phyloP scores from a whole-genome alignment of 2,113 vertebrate genomes.

The Pituophis catenifer region DNA sequence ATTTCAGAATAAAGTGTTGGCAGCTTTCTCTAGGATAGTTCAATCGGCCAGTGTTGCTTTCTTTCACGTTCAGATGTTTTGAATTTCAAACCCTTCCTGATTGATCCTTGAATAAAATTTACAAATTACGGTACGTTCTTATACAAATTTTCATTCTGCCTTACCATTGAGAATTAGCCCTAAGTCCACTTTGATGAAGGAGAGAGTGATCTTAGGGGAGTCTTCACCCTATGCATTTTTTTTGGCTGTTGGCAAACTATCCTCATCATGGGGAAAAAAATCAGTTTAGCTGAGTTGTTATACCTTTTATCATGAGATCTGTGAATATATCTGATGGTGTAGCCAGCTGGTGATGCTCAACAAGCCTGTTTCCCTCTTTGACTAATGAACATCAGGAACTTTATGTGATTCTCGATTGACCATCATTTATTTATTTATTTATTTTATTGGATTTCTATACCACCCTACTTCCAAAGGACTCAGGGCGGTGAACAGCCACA shows the following conservation, averaged over 20 bases:
- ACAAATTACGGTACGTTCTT: neutral
- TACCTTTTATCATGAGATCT: neutral
- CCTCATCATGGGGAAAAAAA: neutral
- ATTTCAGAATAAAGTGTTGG: neutral
- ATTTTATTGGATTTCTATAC: no score
- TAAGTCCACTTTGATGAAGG: neutral
- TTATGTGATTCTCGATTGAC: neutral
- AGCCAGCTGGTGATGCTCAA: neutral
- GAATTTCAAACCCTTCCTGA: neutral
- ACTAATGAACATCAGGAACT: neutral
- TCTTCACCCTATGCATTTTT: neutral
- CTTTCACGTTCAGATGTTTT: neutral
- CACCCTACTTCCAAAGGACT: no score
- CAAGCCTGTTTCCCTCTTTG: no score
- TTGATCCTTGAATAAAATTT: neutral
- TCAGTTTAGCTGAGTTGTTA: neutral
- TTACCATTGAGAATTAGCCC: neutral
- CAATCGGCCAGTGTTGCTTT: neutral
- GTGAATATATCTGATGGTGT: neutral
- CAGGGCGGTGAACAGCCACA: no score
- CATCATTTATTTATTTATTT: neutral
- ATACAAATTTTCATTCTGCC: neutral
- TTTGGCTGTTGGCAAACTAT: neutral
- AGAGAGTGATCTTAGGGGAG: neutral
- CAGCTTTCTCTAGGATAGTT: neutral